Evolutionary conservation across 2,113 vertebrate species (phyloP), one percentile per base, ranked within the genome.

Genomic region (Misgurnus anguillicaudatus): DNA sequence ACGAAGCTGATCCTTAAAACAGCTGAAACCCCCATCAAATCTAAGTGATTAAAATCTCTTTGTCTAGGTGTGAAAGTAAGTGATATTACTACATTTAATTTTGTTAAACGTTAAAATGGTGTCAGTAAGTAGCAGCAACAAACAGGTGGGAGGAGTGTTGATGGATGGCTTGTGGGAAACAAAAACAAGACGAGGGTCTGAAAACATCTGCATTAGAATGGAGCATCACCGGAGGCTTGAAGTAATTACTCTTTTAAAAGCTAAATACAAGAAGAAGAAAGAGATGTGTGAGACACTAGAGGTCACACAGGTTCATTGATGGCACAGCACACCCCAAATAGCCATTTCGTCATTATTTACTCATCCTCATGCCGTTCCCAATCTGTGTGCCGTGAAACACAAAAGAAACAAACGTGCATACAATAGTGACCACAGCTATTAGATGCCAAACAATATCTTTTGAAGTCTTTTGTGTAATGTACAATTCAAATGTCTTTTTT

Each of bases 191-290:
- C 16, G 81, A 89, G 94, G 95, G 94, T 96, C 95, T 94, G 93
- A 85, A 75, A 69, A 90, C 90, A 97, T 97, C 94, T 97, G 94
- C 95, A 96, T 97, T 91, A 96, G 95, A 98, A 97, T 95, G 76
- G 91, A 80, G 85, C 83, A 58, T 61, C 65, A 47, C 13, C 21
- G 76, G 68, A 71, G 89, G 91, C 86, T 92, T 89, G 82, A 85
- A 82, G 87, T 89, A 91, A 92, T 91, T 93, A 82, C 85, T 86
- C 89, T 89, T 87, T 88, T 75, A n/a, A 81, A 80, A 47, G 39
- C 24, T 79, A 41, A 77, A 85, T 79, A 84, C 73, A 31, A 31
- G 24, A 24, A 24, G 24, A 77, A 77, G 80, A 77, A 71, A 67
- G 68, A 72, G 73, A 66, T 51, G 74, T 71, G 64, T 10, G 39